Percentiles rank a stretch among this genome's conserved stretches.
Conservation (phyloP, 2,888 invertebrate species). For the Belgica antarctica region DNA sequence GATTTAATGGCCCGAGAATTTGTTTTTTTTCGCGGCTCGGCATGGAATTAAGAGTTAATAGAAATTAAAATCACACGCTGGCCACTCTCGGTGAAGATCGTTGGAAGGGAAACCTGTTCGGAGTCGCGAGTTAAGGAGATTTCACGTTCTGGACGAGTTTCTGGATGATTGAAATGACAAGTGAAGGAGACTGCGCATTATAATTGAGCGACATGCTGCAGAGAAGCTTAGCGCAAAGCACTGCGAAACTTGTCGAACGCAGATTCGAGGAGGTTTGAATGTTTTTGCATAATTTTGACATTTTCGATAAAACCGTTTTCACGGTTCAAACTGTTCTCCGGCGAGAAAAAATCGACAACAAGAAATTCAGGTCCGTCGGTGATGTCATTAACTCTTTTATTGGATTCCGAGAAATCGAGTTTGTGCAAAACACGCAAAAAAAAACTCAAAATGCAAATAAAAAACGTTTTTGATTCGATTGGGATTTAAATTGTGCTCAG, state of each 20-base stretch:
- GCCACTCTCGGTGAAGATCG: too few relatives aligned
- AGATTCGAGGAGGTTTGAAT: too few relatives aligned
- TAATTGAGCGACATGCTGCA: too few relatives aligned
- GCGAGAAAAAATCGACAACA: too few relatives aligned
- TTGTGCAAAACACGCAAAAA: not conserved
- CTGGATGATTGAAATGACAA: not conserved
- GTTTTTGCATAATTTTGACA: slow-evolving; percentile 6
- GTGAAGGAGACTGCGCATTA: not conserved
- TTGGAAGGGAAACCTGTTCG: not conserved
- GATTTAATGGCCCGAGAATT: too few relatives aligned
- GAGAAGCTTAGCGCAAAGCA: too few relatives aligned
- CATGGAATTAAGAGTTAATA: not conserved
- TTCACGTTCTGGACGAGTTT: not conserved
- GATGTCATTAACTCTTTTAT: not conserved
- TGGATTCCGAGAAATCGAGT: not conserved
- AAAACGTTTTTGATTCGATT: not conserved
- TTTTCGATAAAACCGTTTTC: too few relatives aligned
- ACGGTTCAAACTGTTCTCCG: too few relatives aligned
- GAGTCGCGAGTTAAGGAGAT: too few relatives aligned
- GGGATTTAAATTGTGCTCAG: not conserved
- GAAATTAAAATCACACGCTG: not conserved
- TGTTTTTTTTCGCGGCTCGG: not conserved
- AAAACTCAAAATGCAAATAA: not conserved
- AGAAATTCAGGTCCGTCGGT: too few relatives aligned
- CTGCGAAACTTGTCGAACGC: too few relatives aligned